These are phyloP conservation scores for Myopa tessellatipennis DNA, from an alignment of 2,888 invertebrate species.

Conservation along the genomic window DNA sequence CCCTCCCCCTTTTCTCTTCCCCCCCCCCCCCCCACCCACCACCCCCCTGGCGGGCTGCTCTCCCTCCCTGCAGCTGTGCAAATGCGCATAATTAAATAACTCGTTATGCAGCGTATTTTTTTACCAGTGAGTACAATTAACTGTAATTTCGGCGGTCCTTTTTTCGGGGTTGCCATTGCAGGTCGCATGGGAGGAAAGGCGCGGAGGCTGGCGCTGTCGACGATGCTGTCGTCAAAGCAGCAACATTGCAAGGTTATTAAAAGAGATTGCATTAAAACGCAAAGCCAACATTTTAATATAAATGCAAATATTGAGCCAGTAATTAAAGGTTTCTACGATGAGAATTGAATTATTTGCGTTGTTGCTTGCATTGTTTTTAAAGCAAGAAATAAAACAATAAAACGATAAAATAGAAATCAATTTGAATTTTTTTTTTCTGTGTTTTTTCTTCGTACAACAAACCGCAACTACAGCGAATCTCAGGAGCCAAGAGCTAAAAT, in stretches of 20 bases:
- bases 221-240: not conserved
- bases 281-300: constrained; percentile 7
- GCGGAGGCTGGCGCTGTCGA: not conserved
- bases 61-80: not conserved
- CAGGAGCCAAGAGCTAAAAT: no score
- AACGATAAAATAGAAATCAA: not conserved
- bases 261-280: not conserved
- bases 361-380: no score
- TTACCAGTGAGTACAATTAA: not conserved
- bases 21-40: not conserved
- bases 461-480: no score
- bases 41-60: not conserved
- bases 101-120: not conserved
- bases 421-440: no score
- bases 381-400: no score
- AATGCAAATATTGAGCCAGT: constrained; percentile 5
- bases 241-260: not conserved
- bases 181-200: not conserved
- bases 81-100: constrained; percentile 11
- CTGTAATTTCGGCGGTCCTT: constrained; percentile 1
- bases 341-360: no score
- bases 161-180: not conserved
- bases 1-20: not conserved
- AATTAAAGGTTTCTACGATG: not conserved
- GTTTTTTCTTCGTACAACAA: no score